Conservation (phyloP, 2,113 vertebrate genomes). For the Accipiter virgatus region DNA sequence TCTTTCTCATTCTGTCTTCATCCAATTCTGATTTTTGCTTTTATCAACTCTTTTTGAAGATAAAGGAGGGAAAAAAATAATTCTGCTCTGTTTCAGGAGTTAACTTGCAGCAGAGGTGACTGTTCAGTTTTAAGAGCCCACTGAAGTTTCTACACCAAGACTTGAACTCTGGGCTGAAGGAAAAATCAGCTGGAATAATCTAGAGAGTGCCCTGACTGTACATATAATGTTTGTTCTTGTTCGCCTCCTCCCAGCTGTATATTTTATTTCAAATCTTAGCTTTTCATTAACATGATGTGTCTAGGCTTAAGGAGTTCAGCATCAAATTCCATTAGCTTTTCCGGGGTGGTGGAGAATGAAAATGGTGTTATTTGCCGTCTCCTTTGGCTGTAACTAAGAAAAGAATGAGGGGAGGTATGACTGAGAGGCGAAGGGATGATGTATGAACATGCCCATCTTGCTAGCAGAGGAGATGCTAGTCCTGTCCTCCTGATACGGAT, state of each 20-base stretch:
- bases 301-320: background rate
- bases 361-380: background rate
- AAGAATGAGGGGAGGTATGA: background rate
- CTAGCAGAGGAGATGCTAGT: background rate
- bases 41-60: background rate
- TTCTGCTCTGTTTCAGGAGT: background rate
- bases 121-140: background rate
- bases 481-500: background rate
- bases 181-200: background rate
- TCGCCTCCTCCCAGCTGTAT: background rate
- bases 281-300: background rate
- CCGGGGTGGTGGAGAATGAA: background rate
- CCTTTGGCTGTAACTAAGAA: background rate
- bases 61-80: background rate
- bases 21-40: background rate
- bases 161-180: background rate
- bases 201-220: background rate
- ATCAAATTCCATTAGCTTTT: background rate
- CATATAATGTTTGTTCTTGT: background rate
- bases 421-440: background rate
- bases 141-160: background rate
- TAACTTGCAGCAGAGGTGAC: background rate
- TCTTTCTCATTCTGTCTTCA: slow-evolving; percentile 25
- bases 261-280: background rate
- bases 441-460: background rate